Conservation (phyloP, 2,888 invertebrate genomes). For the Parnassius glacialis region DNA sequence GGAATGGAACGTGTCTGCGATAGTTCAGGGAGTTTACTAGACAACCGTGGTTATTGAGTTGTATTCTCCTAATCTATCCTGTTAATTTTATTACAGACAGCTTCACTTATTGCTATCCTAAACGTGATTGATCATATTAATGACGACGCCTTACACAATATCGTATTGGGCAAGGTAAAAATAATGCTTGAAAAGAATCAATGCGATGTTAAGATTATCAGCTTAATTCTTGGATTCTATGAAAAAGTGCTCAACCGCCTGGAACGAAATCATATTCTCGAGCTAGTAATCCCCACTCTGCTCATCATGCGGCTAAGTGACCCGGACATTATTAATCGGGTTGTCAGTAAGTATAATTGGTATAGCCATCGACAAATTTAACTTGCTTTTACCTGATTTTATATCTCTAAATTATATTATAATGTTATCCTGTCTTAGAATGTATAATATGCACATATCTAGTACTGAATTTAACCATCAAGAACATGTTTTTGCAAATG, state of each 20-base stretch:
- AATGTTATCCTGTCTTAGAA: too few relatives aligned
- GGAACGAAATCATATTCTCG: conserved; percentile 92
- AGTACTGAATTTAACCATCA: too few relatives aligned
- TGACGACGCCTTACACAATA: conserved; percentile 88
- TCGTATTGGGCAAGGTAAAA: conserved; percentile 92
- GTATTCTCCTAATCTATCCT: background rate
- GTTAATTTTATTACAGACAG: conserved; percentile 82
- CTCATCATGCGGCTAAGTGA: conserved; percentile 92
- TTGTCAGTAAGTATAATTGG: conserved; percentile 91
- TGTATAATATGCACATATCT: too few relatives aligned
- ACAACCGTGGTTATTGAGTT: background rate
- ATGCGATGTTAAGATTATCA: conserved; percentile 89
- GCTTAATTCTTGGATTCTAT: conserved; percentile 88
- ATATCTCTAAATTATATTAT: too few relatives aligned
- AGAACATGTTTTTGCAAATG: too few relatives aligned
- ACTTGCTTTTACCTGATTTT: too few relatives aligned
- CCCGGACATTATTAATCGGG: conserved; percentile 92
- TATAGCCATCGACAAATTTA: background rate
- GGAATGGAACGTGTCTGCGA: too few relatives aligned
- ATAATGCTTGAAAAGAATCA: conserved; percentile 89
- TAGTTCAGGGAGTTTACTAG: too few relatives aligned
- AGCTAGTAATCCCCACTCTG: conserved; percentile 94
- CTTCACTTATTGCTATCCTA: conserved; percentile 92
- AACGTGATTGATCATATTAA: conserved; percentile 92
- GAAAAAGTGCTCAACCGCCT: conserved; percentile 91